Conservation (phyloP, 2,888 invertebrate species). For the Kuschelorhynchus macadamiae region DNA sequence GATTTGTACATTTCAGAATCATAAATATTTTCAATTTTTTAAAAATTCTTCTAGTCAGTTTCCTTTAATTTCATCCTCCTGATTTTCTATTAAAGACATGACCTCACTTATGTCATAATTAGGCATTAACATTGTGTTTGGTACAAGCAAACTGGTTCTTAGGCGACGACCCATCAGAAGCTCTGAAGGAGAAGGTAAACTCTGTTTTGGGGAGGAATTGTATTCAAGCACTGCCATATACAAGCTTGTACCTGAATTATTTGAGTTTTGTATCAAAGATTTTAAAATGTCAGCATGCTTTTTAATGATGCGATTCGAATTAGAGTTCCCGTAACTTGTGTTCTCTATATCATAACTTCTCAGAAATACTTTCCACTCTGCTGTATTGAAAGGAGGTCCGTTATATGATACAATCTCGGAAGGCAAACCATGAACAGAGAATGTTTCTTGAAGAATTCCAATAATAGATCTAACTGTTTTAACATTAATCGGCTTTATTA, state of each 20-base stretch:
- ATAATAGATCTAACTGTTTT: conserved; percentile 16
- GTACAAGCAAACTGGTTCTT: conserved; percentile 8
- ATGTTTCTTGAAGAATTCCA: conserved; percentile 1
- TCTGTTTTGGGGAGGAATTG: conserved; percentile 11
- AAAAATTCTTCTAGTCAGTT: too few species aligned
- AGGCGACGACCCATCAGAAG: conserved; percentile 22
- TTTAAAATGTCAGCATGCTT: conserved; percentile 15
- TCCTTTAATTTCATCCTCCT: too few species aligned
- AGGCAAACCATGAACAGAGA: conserved; percentile 18
- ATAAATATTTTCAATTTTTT: too few species aligned
- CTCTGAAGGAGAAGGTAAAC: conserved; percentile 14
- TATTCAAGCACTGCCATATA: conserved; percentile 19
- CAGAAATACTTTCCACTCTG: conserved; percentile 14
- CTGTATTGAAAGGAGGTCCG: conserved; percentile 19
- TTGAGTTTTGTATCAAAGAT: conserved; percentile 21
- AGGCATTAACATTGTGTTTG: conserved; percentile 4
- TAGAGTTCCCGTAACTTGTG: neutral
- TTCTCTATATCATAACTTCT: conserved; percentile 15
- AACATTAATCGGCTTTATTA: conserved; percentile 14
- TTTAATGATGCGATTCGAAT: neutral
- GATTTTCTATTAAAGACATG: too few species aligned
- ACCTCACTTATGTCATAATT: conserved; percentile 8
- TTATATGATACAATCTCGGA: conserved; percentile 12
- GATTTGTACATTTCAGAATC: too few species aligned
- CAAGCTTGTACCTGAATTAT: neutral